Conservation (phyloP, 2,888 invertebrate genomes). For the Hedya salicella region DNA sequence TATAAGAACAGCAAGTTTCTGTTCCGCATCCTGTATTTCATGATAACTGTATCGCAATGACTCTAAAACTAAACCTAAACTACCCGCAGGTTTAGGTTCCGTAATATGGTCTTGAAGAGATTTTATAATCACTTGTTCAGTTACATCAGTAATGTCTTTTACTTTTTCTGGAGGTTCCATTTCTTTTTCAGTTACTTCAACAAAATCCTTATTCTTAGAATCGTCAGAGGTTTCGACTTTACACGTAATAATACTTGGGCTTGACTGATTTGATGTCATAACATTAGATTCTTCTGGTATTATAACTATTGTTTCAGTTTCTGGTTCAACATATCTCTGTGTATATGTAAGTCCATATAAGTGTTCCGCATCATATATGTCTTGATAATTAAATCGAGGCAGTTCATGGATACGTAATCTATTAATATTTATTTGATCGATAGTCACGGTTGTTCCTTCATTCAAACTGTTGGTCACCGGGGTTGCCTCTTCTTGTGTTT, state of each 20-base stretch:
- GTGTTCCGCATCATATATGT: constrained; percentile 63
- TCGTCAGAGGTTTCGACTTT: neutral
- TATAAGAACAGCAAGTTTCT: constrained; percentile 40
- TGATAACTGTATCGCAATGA: constrained; percentile 56
- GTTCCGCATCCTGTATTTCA: constrained; percentile 61
- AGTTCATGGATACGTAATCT: constrained; percentile 52
- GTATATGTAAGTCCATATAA: constrained; percentile 49
- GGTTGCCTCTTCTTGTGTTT: neutral
- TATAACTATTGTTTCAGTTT: neutral
- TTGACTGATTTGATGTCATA: neutral
- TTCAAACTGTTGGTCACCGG: constrained; percentile 19
- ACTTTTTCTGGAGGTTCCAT: neutral
- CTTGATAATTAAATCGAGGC: constrained; percentile 60
- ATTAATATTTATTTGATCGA: constrained; percentile 26
- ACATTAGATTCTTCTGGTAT: constrained; percentile 7
- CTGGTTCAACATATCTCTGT: neutral
- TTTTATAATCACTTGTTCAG: constrained; percentile 3
- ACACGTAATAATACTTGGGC: neutral
- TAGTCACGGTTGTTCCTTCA: constrained; percentile 20
- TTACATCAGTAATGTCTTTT: neutral
- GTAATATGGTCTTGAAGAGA: constrained; percentile 1
- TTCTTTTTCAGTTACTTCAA: constrained; percentile 1
- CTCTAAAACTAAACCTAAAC: constrained; percentile 32
- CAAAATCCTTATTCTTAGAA: neutral
- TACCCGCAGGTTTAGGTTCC: constrained; percentile 33